Base-by-base conservation (phyloP, 1,140 invertebrate species). In the Stenopsyche tienmushanensis region DNA sequence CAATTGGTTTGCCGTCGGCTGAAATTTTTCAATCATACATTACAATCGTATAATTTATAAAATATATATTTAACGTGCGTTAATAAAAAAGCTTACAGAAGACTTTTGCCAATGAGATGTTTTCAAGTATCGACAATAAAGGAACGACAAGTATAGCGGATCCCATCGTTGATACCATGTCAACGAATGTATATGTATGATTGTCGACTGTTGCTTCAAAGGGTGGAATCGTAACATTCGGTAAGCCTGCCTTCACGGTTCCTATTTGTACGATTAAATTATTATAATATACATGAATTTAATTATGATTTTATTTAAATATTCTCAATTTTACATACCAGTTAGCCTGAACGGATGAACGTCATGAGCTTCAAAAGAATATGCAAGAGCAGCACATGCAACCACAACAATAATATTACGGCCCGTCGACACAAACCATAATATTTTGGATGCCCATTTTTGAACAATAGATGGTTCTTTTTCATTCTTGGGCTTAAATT, bases 131-230 rank as follows among this genome's bases (percentile, higher is more conserved):
- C 25, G 89, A 88, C 20, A 93, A 76, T 23, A 93, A 73, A 9
- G 91, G 90, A 44, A 93, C 82, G n/a, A 93, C 86, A 58, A 91
- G 79, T 65, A 91, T 84, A n/a, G 88, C 90, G 3, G 88, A 87
- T 10, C 88, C 86, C 44, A 92, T 77, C 3, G 83, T 81, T 2
- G 85, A 84, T 1, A 86, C 78, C 80, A 90, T 86, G 60, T 90
- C 84, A 21, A 84, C 71, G 72, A 91, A 89, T 20, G 74, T 80
- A 73, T 87, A 87, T 0, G 86, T 90, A 64, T 83, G 80, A 72
- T 90, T 89, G n/a, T 82, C 83, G 2, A 83, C 77, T 9, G 78
- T 77, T 1, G 84, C 78, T 15, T 81, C 78, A 73, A 91, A 90
- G 15, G 86, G 86, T 8, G 88, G 89, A 41, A 80, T 71, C 49